Percentiles rank a stretch among this genome's conserved stretches.
These are phyloP conservation scores for Enteromius mattozi DNA, from an alignment of 2,797 vertebrate species.

Conservation along the genomic window DNA sequence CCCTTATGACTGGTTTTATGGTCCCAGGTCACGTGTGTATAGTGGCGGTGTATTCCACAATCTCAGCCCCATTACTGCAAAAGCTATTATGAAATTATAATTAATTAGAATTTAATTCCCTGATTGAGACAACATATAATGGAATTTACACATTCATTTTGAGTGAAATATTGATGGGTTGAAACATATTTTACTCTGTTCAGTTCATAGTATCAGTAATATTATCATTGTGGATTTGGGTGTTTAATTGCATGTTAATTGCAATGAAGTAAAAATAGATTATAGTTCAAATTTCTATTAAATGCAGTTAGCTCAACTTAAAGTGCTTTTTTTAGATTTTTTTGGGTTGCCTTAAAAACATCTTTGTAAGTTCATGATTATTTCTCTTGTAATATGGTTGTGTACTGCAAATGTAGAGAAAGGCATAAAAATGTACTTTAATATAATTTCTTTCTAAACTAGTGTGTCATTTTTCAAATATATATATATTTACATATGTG, in stretches of 20 bases:
- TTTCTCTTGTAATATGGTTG: background rate
- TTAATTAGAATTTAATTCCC: background rate
- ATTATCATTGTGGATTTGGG: background rate
- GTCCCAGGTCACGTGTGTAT: too few relatives aligned
- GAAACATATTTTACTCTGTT: background rate
- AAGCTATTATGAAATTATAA: background rate
- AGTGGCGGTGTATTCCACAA: background rate
- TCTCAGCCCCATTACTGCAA: background rate
- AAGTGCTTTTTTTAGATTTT: background rate
- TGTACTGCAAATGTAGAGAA: too few relatives aligned
- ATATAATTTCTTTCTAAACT: too few relatives aligned
- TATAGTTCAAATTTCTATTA: background rate
- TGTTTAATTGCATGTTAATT: background rate
- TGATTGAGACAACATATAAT: background rate
- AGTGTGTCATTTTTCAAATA: too few relatives aligned
- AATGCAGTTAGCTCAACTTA: background rate
- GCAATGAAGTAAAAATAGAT: background rate
- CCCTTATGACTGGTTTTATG: too few relatives aligned
- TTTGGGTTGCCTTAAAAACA: background rate
- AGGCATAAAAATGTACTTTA: too few relatives aligned
- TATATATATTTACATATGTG: too few relatives aligned
- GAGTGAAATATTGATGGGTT: background rate
- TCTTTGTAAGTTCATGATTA: background rate
- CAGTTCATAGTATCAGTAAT: too few relatives aligned
- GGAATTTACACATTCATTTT: background rate